phyloP scores from a whole-genome alignment of 2,797 vertebrate species.

The Helicolenus hilgendorfi region DNA sequence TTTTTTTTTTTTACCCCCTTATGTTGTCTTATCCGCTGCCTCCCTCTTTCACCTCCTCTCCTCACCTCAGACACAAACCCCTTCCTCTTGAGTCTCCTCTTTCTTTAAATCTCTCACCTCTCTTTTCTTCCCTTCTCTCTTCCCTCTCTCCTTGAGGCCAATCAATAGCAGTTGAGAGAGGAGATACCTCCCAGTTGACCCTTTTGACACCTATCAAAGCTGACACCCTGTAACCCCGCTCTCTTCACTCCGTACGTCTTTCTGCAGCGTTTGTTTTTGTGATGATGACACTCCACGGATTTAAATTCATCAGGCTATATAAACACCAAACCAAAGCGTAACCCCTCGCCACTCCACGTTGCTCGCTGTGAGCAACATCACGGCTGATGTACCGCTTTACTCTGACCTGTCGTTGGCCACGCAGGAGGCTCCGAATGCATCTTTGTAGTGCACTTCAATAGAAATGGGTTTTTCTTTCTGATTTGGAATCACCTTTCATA shows the following conservation, averaged over 20 bases:
- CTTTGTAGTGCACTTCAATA: not conserved
- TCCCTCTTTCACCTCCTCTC: constrained; percentile 30
- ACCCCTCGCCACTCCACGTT: not conserved
- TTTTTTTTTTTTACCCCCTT: constrained; percentile 41
- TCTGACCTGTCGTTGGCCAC: not conserved
- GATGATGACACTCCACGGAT: not conserved
- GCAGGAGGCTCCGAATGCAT: not conserved
- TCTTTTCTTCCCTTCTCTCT: not conserved
- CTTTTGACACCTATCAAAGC: constrained; percentile 61
- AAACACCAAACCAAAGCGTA: not conserved
- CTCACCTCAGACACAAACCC: constrained; percentile 10
- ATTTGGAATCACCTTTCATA: not conserved
- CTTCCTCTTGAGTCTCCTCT: not conserved
- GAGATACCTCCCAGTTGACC: constrained; percentile 42
- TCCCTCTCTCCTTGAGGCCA: not conserved
- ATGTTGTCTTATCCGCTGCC: constrained; percentile 19
- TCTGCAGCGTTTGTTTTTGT: not conserved
- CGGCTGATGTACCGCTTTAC: not conserved
- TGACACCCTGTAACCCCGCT: not conserved
- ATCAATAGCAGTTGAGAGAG: constrained; percentile 44
- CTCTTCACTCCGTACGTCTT: not conserved
- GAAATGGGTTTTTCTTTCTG: too few species aligned
- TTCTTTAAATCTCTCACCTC: not conserved
- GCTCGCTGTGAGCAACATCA: not conserved
- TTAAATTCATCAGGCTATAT: not conserved